Conservation (phyloP, 2,113 vertebrate species). For the Lophius piscatorius region DNA sequence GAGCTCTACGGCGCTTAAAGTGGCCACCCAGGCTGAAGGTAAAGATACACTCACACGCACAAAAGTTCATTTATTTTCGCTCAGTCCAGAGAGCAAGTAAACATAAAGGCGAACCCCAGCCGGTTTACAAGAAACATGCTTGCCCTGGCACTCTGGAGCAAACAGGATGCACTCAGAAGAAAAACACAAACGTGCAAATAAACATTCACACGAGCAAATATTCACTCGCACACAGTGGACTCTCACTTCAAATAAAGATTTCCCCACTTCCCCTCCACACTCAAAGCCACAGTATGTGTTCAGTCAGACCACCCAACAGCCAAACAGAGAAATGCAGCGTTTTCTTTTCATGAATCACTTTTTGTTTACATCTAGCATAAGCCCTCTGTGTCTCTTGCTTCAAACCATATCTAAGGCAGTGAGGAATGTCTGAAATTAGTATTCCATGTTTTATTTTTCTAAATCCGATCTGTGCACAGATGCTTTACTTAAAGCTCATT, state of each 20-base stretch:
- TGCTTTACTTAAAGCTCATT: constrained; percentile 22
- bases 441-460: constrained; percentile 16
- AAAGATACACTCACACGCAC: constrained; percentile 47
- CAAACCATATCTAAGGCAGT: constrained; percentile 4
- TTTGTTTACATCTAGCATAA: constrained; percentile 55
- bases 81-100: constrained; percentile 39
- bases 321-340: constrained; percentile 34
- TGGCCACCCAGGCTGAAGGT: constrained; percentile 98
- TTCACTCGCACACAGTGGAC: constrained; percentile 27
- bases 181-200: constrained; percentile 51
- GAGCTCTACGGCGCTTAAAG: constrained; percentile 86
- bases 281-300: constrained; percentile 31
- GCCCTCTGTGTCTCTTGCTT: neutral
- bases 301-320: constrained; percentile 68
- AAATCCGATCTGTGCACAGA: neutral
- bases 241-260: constrained; percentile 42
- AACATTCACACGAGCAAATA: constrained; percentile 55
- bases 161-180: constrained; percentile 56
- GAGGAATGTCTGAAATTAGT: constrained; percentile 27
- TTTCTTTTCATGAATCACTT: constrained; percentile 36
- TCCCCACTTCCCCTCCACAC: constrained; percentile 1
- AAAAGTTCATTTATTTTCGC: constrained; percentile 16
- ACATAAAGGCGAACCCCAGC: constrained; percentile 31
- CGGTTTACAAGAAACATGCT: constrained; percentile 39
- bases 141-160: constrained; percentile 29